A percentile compares a stretch with the other conserved stretches of the same genome.
Evolutionary conservation across 1,140 invertebrate genomes (phyloP).

Genomic region (Orussus abietinus): DNA sequence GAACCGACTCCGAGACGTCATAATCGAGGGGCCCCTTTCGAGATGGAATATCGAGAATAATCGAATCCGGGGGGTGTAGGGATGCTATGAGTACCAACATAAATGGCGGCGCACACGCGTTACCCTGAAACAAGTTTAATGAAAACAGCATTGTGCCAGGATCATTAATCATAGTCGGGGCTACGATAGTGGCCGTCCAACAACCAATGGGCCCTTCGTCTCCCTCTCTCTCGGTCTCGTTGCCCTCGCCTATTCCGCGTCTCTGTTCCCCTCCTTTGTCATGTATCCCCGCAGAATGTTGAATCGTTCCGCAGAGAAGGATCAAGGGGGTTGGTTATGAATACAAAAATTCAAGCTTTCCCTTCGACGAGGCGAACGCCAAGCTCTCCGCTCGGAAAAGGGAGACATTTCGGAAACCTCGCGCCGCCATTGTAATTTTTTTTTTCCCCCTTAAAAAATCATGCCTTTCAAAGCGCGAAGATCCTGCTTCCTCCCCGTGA

Average conservation of each 20-base stretch:
- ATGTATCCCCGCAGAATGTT: constrained; percentile 43
- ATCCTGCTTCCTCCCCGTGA: too few species aligned
- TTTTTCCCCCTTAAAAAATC: too few species aligned
- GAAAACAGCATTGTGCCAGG: constrained; percentile 51
- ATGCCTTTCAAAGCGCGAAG: too few species aligned
- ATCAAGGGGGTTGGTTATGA: constrained; percentile 34
- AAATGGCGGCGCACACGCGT: constrained; percentile 21
- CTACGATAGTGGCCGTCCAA: constrained; percentile 48
- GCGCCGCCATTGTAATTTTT: too few species aligned
- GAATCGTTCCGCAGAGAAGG: constrained; percentile 36
- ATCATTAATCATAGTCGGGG: constrained; percentile 51
- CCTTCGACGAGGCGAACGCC: too few species aligned
- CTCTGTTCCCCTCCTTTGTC: constrained; percentile 33
- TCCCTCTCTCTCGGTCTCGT: constrained; percentile 23
- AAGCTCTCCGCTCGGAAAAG: too few species aligned
- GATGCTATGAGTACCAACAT: too few species aligned
- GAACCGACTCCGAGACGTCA: constrained; percentile 37
- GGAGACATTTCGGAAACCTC: too few species aligned
- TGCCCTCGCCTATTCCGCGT: constrained; percentile 12
- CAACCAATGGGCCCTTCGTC: constrained; percentile 26
- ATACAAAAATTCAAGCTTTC: constrained; percentile 34
- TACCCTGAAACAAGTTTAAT: constrained; percentile 53
- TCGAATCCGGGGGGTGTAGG: too few species aligned
- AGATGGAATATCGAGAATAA: too few species aligned
- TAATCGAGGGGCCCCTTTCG: constrained; percentile 42